Percentiles rank a stretch among this genome's conserved stretches.
Evolutionary conservation across 2,113 vertebrate genomes (phyloP).

Genomic region (Progne subis): DNA sequence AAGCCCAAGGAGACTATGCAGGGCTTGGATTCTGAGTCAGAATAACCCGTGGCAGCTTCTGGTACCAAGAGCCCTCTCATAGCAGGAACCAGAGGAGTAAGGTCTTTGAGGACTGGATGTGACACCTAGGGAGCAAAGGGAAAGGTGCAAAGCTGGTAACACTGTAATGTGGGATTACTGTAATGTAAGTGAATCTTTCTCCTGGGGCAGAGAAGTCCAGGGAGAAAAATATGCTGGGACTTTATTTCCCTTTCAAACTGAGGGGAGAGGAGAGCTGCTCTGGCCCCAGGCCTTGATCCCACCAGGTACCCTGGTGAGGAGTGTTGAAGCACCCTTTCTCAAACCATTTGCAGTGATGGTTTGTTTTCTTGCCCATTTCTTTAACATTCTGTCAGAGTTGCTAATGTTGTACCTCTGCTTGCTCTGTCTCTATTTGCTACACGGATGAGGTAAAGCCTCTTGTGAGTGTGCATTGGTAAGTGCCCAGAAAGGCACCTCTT

Average conservation of each 20-base stretch:
- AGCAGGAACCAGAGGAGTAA: not conserved
- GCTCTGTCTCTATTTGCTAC: not conserved
- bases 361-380: not conserved
- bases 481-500: not conserved
- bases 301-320: not conserved
- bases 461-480: not conserved
- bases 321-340: not conserved
- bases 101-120: not conserved
- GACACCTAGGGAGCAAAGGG: not conserved
- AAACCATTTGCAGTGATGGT: not conserved
- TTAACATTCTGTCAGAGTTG: not conserved
- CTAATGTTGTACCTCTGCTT: not conserved
- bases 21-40: not conserved
- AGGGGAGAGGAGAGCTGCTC: not conserved
- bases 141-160: not conserved
- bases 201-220: not conserved
- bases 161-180: not conserved
- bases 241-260: not conserved
- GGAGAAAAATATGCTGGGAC: not conserved
- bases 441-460: not conserved
- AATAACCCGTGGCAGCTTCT: not conserved
- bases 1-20: not conserved
- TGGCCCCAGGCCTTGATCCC: not conserved
- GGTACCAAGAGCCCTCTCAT: not conserved
- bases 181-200: not conserved